Base-by-base conservation (phyloP, 2,888 invertebrate species). In the Hecatera dysodea region DNA sequence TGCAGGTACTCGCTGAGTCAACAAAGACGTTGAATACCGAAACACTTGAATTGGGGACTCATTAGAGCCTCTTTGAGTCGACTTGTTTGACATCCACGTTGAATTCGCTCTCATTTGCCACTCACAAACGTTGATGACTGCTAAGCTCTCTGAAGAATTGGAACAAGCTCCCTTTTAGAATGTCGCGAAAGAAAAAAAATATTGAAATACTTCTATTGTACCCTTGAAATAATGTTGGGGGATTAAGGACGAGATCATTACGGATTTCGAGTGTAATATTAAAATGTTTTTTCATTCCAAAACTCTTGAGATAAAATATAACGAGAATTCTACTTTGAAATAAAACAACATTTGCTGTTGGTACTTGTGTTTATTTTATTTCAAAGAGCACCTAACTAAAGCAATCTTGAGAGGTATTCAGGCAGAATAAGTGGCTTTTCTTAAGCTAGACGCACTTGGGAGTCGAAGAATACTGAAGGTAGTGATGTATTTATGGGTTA, bases 61-160 rank as follows among this genome's bases (percentile, higher is more conserved):
- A 90, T 90, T 90, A 90, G 89, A 83, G 86, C 83, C 83, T 85
- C 89, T 90, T 89, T 90, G 89, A 89, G 85, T 81, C 85, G 84
- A 84, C 86, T 88, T 89, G 89, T 89, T 90, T 88, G 89, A 89
- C 87, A 88, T 88, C 85, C 79, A 85, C 84, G 84, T 86, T 87
- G 87, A 89, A 90, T 89, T 87, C 83, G 74, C 85, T 87, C 85
- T 89, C 88, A 87, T 89, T 90, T 87, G 84, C 78, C 86, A 87
- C 88, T 89, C 86, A 87, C 84, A 88, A 87, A 88, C 86, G 86
- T 85, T 89, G 85, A 87, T 80, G 85, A 85, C 82, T 84, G 71
- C 78, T 83, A 83, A 86, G 80, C 82, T 76, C 84, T 83, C 69
- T 72, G 78, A 84, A 87, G 86, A 86, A 87, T 86, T 83, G 83